A percentile compares a stretch with the other conserved stretches of the same genome.
These are phyloP conservation scores for Pachyuromys duprasi DNA, from an alignment of 2,797 vertebrate genomes.

Conservation along the genomic window DNA sequence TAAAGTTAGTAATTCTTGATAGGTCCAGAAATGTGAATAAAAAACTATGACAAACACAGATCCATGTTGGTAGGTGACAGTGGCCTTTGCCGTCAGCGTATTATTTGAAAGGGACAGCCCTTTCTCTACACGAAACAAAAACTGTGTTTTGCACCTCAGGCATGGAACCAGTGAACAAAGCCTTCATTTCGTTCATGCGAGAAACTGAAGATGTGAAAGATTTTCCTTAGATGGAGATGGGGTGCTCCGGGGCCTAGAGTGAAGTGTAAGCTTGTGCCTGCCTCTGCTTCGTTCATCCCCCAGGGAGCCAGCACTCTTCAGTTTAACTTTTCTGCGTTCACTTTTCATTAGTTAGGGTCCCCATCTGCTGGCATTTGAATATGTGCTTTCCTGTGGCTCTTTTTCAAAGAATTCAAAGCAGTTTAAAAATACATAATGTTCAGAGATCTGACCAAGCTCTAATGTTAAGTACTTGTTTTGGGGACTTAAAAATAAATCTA, in stretches of 20 bases:
- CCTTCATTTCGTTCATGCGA: neutral
- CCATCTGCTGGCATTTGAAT: constrained; percentile 14
- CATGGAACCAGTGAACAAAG: neutral
- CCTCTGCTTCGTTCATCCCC: too few species aligned
- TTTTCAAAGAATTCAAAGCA: constrained; percentile 72
- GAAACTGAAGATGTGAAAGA: constrained; percentile 45
- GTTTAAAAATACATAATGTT: constrained; percentile 75
- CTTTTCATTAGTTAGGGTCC: constrained; percentile 77
- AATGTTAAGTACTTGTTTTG: constrained; percentile 63
- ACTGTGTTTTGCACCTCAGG: constrained; percentile 46
- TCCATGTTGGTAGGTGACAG: neutral
- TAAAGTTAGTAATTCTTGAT: neutral
- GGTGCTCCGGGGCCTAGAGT: neutral
- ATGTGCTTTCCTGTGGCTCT: constrained; percentile 59
- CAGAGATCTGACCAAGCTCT: constrained; percentile 62
- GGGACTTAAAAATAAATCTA: neutral
- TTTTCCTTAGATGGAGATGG: constrained; percentile 45
- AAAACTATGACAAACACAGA: neutral
- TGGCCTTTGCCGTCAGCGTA: constrained; percentile 56
- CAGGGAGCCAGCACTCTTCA: neutral
- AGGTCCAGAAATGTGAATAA: constrained; percentile 29
- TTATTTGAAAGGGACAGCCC: constrained; percentile 49
- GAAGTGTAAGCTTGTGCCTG: neutral
- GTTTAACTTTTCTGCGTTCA: constrained; percentile 66
- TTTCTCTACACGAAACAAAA: constrained; percentile 33